Evolutionary conservation across 1,140 invertebrate species (phyloP).

Genomic region (Drosophila oshimai): DNA sequence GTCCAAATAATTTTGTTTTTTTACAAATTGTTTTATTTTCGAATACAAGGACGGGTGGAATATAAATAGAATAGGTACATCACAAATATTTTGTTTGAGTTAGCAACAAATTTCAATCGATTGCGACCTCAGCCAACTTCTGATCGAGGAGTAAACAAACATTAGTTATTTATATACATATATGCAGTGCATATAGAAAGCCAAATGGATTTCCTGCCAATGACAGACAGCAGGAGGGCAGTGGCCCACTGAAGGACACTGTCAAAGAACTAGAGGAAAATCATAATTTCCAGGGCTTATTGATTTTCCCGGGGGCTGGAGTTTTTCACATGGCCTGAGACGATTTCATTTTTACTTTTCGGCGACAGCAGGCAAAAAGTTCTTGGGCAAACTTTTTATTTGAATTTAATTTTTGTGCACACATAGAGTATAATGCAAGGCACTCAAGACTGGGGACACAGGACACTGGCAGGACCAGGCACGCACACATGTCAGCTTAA

Average conservation of each 20-base stretch:
- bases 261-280: constrained; percentile 28
- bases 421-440: constrained; percentile 30
- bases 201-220: constrained; percentile 43
- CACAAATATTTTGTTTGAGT: not conserved
- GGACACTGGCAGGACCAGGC: constrained; percentile 30
- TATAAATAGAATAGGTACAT: constrained; percentile 6
- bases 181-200: constrained; percentile 6
- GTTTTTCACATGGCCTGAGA: constrained; percentile 4
- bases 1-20: not conserved
- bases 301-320: constrained; percentile 9
- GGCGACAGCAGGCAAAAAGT: constrained; percentile 20
- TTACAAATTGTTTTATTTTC: not conserved
- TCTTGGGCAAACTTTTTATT: constrained; percentile 24
- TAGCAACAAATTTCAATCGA: constrained; percentile 29
- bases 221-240: constrained; percentile 32
- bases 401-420: constrained; percentile 40
- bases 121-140: constrained; percentile 28
- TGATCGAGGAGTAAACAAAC: constrained; percentile 26
- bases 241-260: constrained; percentile 27
- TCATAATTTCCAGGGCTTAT: constrained; percentile 34
- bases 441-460: constrained; percentile 6
- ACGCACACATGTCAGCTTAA: constrained; percentile 49
- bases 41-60: not conserved
- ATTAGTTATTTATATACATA: constrained; percentile 25
- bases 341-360: constrained; percentile 4